phyloP scores from a whole-genome alignment of 2,797 vertebrate genomes.

The Chelonia mydas region DNA sequence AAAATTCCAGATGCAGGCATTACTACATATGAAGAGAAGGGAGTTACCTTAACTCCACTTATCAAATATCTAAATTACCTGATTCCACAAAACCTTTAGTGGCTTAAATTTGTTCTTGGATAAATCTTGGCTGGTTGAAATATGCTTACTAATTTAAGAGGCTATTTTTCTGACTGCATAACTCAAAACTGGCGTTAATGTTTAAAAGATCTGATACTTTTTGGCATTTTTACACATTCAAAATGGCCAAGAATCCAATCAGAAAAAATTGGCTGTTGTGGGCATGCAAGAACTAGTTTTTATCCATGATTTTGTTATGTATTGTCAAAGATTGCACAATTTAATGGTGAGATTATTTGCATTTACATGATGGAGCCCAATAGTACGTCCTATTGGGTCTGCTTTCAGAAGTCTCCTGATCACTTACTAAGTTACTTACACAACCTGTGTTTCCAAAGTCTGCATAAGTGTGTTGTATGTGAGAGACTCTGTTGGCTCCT shows the following conservation, averaged over 20 bases:
- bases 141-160: constrained; percentile 41
- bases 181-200: constrained; percentile 39
- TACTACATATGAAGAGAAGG: too few species aligned
- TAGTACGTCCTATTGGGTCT: not conserved
- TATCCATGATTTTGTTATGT: not conserved
- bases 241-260: not conserved
- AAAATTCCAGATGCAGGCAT: too few species aligned
- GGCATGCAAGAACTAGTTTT: constrained; percentile 25
- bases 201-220: constrained; percentile 43
- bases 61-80: not conserved
- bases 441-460: not conserved
- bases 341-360: not conserved
- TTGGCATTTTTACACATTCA: constrained; percentile 22
- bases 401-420: not conserved
- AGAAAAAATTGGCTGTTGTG: not conserved
- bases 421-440: not conserved
- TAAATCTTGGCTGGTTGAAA: not conserved
- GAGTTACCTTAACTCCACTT: too few species aligned
- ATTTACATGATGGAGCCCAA: not conserved
- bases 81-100: not conserved
- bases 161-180: constrained; percentile 60
- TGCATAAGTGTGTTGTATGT: not conserved
- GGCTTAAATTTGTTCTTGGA: not conserved
- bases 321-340: not conserved
- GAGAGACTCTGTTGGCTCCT: not conserved